Conservation (phyloP, 2,797 vertebrate genomes). For the Anomalospiza imberbis region DNA sequence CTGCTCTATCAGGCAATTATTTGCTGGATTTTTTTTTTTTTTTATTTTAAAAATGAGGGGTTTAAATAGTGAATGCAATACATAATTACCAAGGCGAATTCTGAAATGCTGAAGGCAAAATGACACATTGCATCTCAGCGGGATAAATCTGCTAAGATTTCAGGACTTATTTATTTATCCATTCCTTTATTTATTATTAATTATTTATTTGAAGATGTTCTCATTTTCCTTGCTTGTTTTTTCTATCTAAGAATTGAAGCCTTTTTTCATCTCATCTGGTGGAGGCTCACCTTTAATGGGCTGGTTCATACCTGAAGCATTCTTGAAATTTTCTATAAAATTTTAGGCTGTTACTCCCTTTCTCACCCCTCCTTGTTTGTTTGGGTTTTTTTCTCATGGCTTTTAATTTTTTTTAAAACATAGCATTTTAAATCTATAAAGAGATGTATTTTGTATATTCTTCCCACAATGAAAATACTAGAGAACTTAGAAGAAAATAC, state of each 20-base stretch:
- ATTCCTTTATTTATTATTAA: not conserved
- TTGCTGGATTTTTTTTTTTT: not conserved
- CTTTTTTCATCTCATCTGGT: accelerated
- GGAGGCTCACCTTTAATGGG: not conserved
- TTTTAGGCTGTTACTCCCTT: not conserved
- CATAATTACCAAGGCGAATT: not conserved
- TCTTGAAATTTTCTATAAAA: not conserved
- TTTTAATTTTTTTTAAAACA: not conserved
- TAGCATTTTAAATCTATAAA: not conserved
- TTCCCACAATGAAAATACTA: not conserved
- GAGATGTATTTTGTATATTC: not conserved
- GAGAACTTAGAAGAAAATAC: not conserved
- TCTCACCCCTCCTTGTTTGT: not conserved
- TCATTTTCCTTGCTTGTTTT: not conserved
- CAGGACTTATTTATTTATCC: not conserved
- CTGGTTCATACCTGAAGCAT: not conserved
- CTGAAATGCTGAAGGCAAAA: not conserved
- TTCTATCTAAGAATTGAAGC: not conserved
- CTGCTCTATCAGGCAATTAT: not conserved
- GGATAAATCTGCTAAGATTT: conserved; percentile 1
- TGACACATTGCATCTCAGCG: not conserved
- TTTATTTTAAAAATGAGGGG: not conserved
- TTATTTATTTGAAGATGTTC: not conserved
- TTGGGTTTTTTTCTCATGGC: not conserved
- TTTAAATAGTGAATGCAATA: not conserved